A percentile compares a stretch with the other conserved stretches of the same genome.
phyloP scores from a whole-genome alignment of 2,113 vertebrate species.

The Psittacula cyanocephala region DNA sequence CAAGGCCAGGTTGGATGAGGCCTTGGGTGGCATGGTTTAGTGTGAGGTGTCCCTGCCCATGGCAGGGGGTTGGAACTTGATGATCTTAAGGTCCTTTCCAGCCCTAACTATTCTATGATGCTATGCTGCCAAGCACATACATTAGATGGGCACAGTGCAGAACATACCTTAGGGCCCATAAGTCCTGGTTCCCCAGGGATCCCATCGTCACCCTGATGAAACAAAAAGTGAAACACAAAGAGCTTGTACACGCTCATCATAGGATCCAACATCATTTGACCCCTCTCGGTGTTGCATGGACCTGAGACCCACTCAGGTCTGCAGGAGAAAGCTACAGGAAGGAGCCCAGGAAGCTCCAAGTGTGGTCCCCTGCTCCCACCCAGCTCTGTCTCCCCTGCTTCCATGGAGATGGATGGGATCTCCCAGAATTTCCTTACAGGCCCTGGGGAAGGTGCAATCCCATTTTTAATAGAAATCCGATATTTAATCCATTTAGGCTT shows the following conservation, averaged over 20 bases:
- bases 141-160: not conserved
- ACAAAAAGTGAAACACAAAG: not conserved
- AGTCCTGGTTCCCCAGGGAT: constrained; percentile 79
- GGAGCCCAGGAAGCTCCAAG: not conserved
- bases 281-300: not conserved
- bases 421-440: not conserved
- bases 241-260: fast-evolving
- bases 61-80: no score
- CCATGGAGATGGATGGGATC: not conserved
- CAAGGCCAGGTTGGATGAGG: no score
- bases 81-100: no score
- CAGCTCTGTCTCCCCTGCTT: not conserved
- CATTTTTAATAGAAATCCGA: not conserved
- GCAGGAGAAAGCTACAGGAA: not conserved
- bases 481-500: not conserved
- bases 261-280: not conserved
- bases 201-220: constrained; percentile 85
- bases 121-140: not conserved
- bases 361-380: fast-evolving
- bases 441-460: not conserved
- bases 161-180: constrained; percentile 80
- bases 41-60: no score
- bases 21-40: no score
- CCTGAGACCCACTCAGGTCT: not conserved
- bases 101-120: no score